Evolutionary conservation across 1,140 invertebrate species (phyloP).

Genomic region (Aphis craccivora): DNA sequence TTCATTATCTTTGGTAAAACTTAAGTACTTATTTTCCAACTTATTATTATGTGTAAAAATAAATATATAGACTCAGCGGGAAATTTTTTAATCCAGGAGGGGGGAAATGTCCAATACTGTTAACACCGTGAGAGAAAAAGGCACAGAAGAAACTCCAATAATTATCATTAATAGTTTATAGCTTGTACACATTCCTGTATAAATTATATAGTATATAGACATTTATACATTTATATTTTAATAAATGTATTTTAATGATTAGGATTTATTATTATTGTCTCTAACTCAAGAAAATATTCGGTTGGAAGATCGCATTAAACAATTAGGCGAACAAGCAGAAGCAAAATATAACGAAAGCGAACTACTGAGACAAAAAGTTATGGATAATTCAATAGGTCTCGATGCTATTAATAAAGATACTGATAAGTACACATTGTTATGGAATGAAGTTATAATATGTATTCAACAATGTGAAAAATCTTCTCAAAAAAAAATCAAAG

Average conservation of each 20-base stretch:
- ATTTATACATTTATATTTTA: not conserved
- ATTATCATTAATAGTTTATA: too few species aligned
- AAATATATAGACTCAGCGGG: too few species aligned
- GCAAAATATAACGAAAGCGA: slow-evolving; percentile 39
- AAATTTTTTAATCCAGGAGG: too few species aligned
- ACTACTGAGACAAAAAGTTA: slow-evolving; percentile 46
- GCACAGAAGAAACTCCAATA: too few species aligned
- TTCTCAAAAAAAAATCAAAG: slow-evolving; percentile 34
- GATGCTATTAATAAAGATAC: slow-evolving; percentile 39
- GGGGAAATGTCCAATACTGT: too few species aligned
- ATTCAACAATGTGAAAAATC: slow-evolving; percentile 50
- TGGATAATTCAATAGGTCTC: slow-evolving; percentile 39
- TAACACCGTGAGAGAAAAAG: too few species aligned
- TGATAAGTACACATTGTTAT: slow-evolving; percentile 25
- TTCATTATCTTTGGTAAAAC: too few species aligned
- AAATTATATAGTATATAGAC: too few species aligned
- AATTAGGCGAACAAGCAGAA: slow-evolving; percentile 42
- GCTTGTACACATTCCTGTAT: not conserved
- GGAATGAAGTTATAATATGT: slow-evolving; percentile 36
- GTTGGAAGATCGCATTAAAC: slow-evolving; percentile 45
- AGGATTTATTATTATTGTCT: slow-evolving; percentile 43
- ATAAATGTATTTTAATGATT: not conserved
- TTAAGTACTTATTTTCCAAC: too few species aligned
- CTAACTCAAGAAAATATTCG: slow-evolving; percentile 51
- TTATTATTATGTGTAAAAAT: too few species aligned